Conservation (phyloP, 2,888 invertebrate genomes). For the Pyrochroa serraticornis region DNA sequence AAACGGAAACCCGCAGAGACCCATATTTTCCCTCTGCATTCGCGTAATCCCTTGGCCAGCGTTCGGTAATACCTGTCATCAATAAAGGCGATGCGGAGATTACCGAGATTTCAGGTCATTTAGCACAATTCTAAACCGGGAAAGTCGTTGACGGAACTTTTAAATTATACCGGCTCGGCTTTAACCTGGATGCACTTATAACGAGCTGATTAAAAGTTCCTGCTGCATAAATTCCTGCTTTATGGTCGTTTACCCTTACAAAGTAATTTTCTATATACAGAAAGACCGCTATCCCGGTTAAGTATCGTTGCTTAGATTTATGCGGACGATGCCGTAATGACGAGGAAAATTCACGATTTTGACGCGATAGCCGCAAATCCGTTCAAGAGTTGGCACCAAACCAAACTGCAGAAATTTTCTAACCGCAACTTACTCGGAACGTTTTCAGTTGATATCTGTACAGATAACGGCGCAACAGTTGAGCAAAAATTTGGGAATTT, state of each 20-base stretch:
- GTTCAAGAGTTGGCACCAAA: conserved; percentile 1
- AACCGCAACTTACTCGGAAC: too few relatives aligned
- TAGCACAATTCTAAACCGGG: conserved; percentile 31
- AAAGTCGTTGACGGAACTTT: conserved; percentile 27
- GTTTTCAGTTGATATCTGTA: too few relatives aligned
- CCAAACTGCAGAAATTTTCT: not conserved
- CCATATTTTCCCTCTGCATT: not conserved
- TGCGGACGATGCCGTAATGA: conserved; percentile 3
- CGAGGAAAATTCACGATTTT: conserved; percentile 2
- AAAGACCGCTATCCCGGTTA: conserved; percentile 25
- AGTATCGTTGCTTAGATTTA: conserved; percentile 19
- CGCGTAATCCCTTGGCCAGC: conserved; percentile 29
- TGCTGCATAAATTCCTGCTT: conserved; percentile 27
- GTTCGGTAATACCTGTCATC: conserved; percentile 35
- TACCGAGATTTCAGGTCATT: conserved; percentile 35
- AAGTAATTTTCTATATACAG: conserved; percentile 27
- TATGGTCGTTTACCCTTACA: conserved; percentile 22
- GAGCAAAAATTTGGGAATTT: too few relatives aligned
- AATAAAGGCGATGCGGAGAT: conserved; percentile 31
- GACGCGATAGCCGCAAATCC: not conserved
- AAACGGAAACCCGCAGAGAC: too few relatives aligned
- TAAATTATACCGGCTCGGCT: conserved; percentile 20
- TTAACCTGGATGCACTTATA: conserved; percentile 22
- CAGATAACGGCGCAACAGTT: too few relatives aligned
- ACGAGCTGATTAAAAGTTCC: conserved; percentile 29